These are phyloP conservation scores for Tretioscincus oriximinensis DNA, from an alignment of 2,113 vertebrate genomes.

Conservation along the genomic window DNA sequence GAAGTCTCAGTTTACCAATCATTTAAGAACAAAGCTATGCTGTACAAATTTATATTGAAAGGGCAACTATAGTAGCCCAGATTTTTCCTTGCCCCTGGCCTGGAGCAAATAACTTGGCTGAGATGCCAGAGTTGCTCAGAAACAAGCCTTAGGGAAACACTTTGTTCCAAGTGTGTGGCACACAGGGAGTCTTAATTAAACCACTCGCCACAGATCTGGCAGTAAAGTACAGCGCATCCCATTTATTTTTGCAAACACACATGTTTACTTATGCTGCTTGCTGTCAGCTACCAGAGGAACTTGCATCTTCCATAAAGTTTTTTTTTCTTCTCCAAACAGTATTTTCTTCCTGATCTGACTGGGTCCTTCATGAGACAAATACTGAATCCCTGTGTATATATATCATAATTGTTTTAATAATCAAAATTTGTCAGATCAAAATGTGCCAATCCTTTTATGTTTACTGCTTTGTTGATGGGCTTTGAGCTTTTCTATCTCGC, in stretches of 20 bases:
- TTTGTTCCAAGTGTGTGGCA: not conserved
- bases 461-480: not conserved
- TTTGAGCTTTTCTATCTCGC: not conserved
- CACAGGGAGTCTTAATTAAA: constrained; percentile 13
- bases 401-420: not conserved
- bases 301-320: not conserved
- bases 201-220: not conserved
- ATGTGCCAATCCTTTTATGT: not conserved
- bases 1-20: no score
- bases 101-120: not conserved
- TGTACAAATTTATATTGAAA: no score
- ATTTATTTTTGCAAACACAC: not conserved
- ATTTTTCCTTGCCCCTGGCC: not conserved
- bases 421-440: not conserved
- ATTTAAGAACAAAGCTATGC: no score
- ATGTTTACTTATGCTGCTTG: not conserved
- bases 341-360: not conserved
- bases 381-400: no score
- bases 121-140: not conserved
- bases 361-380: not conserved
- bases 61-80: not conserved
- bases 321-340: not conserved
- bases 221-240: not conserved
- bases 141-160: constrained; percentile 8
- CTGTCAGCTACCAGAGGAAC: not conserved